phyloP scores from a whole-genome alignment of 2,797 vertebrate species.

The Falco concolor region DNA sequence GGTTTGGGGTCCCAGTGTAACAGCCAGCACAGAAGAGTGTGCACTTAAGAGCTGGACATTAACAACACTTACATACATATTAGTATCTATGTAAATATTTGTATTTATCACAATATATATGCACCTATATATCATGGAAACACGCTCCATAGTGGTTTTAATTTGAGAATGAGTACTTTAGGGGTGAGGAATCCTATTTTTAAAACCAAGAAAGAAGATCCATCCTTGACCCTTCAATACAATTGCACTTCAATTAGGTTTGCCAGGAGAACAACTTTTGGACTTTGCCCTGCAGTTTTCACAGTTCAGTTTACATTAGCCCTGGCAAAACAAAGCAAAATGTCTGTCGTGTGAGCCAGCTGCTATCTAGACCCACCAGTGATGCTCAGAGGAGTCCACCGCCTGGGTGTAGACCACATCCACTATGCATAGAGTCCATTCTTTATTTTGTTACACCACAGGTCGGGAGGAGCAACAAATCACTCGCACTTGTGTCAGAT shows the following conservation, averaged over 20 bases:
- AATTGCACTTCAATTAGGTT: neutral
- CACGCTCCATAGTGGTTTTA: neutral
- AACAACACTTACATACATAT: neutral
- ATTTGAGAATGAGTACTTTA: neutral
- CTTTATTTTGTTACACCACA: neutral
- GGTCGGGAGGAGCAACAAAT: neutral
- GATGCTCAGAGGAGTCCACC: neutral
- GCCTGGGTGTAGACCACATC: neutral
- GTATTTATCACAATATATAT: neutral
- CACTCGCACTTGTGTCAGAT: slow-evolving; percentile 25
- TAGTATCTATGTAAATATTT: neutral
- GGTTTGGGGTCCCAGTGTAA: neutral
- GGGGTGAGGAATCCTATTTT: neutral
- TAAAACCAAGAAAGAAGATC: neutral
- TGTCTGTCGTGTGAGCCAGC: neutral
- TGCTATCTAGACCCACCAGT: neutral
- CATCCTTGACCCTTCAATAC: neutral
- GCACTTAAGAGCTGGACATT: neutral
- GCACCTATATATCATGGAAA: neutral
- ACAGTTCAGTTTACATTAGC: neutral
- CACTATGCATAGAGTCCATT: neutral
- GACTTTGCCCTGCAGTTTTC: neutral
- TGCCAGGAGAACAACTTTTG: neutral
- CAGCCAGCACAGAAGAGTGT: neutral
- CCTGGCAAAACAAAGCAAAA: neutral